Conservation (phyloP, 1,140 invertebrate genomes). For the Drosophila subobscura region DNA sequence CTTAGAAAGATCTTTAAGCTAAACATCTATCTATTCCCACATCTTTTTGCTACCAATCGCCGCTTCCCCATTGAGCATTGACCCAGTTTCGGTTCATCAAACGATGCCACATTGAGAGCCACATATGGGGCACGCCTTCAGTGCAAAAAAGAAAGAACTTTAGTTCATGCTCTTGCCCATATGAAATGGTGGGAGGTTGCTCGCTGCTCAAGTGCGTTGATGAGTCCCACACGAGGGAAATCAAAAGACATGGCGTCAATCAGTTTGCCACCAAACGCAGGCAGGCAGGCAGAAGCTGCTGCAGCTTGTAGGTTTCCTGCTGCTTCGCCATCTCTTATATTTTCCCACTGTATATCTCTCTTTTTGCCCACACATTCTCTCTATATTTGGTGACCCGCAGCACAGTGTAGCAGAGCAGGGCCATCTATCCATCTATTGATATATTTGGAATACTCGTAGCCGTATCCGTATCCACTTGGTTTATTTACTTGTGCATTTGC, state of each 20-base stretch:
- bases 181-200: neutral
- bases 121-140: constrained; percentile 10
- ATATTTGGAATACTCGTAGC: constrained; percentile 11
- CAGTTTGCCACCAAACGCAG: constrained; percentile 54
- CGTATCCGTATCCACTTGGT: neutral
- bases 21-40: neutral
- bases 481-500: constrained; percentile 31
- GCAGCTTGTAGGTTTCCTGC: constrained; percentile 37
- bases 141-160: constrained; percentile 17
- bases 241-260: constrained; percentile 73
- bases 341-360: neutral
- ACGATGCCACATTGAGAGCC: constrained; percentile 39
- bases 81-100: constrained; percentile 36
- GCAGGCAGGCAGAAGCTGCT: neutral
- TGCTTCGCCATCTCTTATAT: neutral
- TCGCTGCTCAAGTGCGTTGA: constrained; percentile 27
- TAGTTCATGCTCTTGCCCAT: neutral
- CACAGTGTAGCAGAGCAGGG: neutral
- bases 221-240: constrained; percentile 65
- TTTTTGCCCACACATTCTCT: constrained; percentile 1
- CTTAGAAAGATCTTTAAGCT: neutral
- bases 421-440: constrained; percentile 5
- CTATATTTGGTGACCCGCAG: constrained; percentile 18
- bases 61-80: constrained; percentile 13
- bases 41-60: neutral